These are phyloP conservation scores for Xiphorhynchus elegans DNA, from an alignment of 2,113 vertebrate species.

Conservation along the genomic window DNA sequence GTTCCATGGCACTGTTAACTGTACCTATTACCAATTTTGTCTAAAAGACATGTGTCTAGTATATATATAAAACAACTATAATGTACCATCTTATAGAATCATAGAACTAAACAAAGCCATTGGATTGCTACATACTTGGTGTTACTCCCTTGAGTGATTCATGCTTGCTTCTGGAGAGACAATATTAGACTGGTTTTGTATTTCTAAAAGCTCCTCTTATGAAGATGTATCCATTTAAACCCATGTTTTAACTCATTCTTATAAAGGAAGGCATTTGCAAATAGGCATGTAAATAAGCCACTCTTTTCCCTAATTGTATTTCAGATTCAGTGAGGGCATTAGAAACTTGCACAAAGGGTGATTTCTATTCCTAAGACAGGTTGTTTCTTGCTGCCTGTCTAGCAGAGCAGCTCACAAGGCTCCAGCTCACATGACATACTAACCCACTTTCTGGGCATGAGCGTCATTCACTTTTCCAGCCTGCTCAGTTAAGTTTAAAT, in stretches of 20 bases:
- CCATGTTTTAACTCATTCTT: background rate
- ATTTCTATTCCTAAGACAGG: background rate
- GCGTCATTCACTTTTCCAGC: background rate
- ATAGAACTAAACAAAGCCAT: background rate
- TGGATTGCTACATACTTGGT: background rate
- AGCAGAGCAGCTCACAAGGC: background rate
- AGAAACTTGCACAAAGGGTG: background rate
- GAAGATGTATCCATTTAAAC: background rate
- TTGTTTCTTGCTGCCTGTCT: background rate
- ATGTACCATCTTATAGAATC: background rate
- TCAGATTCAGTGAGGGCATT: background rate
- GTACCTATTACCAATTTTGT: background rate
- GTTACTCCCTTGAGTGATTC: background rate
- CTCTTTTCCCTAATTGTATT: background rate
- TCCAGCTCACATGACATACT: slow-evolving; percentile 4
- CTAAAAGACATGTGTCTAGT: background rate
- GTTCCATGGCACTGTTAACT: background rate
- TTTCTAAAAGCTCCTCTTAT: background rate
- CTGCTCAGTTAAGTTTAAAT: background rate
- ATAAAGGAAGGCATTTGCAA: background rate
- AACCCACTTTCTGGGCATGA: background rate
- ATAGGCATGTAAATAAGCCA: background rate
- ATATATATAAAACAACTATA: background rate
- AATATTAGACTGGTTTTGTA: background rate
- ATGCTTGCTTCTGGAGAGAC: background rate